phyloP scores from a whole-genome alignment of 1,140 invertebrate species.

The Orius insidiosus region DNA sequence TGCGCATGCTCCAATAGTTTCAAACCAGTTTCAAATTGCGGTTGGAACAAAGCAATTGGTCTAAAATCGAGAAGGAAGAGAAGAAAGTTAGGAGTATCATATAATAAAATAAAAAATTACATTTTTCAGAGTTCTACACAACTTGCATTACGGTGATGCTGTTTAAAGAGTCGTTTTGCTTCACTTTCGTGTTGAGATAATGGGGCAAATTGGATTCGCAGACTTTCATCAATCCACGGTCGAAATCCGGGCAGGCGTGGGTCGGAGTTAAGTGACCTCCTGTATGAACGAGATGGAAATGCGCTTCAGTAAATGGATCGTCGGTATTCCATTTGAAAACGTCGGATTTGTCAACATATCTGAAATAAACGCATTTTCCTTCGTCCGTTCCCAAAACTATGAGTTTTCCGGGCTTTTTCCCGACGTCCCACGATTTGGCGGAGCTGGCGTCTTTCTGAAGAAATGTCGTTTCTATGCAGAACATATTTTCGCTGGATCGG shows the following conservation, averaged over 20 bases:
- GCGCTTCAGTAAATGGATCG: not conserved
- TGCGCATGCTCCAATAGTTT: too few relatives aligned
- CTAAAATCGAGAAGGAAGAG: too few relatives aligned
- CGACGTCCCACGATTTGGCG: slow-evolving; percentile 34
- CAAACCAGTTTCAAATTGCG: too few relatives aligned
- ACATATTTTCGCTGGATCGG: slow-evolving; percentile 33
- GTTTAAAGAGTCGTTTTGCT: not conserved
- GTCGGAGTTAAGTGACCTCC: slow-evolving; percentile 1
- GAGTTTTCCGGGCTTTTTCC: slow-evolving; percentile 33
- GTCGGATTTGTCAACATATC: slow-evolving; percentile 4
- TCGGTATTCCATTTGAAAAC: slow-evolving; percentile 11
- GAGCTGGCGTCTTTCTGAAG: slow-evolving; percentile 30
- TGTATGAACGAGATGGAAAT: slow-evolving; percentile 9
- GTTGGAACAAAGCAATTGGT: too few relatives aligned
- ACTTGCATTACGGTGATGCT: not conserved
- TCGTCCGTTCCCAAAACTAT: slow-evolving; percentile 43
- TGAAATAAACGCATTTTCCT: slow-evolving; percentile 5
- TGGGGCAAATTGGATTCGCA: slow-evolving; percentile 3
- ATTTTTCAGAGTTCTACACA: too few relatives aligned
- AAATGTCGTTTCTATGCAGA: slow-evolving; percentile 31
- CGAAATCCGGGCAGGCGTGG: slow-evolving; percentile 8
- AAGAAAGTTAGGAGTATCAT: too few relatives aligned
- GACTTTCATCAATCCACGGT: slow-evolving; percentile 7
- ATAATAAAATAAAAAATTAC: too few relatives aligned
- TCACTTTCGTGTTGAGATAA: slow-evolving; percentile 1